These are phyloP conservation scores for Aphelinus certus DNA, from an alignment of 1,140 invertebrate species.

Conservation along the genomic window DNA sequence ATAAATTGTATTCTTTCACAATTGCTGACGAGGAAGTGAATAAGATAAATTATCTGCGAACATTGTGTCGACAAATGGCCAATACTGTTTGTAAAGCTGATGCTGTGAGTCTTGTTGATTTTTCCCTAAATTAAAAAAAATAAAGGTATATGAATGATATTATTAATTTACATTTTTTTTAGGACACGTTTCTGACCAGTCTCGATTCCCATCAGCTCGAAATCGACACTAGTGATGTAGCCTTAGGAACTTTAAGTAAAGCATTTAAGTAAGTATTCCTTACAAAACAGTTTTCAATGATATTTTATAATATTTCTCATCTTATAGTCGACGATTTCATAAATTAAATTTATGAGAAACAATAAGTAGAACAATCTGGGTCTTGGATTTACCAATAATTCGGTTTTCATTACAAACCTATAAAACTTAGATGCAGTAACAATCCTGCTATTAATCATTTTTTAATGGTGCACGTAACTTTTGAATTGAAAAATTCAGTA, in stretches of 20 bases:
- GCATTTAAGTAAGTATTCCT: constrained; percentile 74
- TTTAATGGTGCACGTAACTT: constrained; percentile 9
- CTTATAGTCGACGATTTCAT: no score
- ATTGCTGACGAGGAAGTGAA: constrained; percentile 82
- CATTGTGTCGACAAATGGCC: constrained; percentile 88
- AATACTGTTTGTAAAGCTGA: constrained; percentile 85
- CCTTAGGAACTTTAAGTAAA: constrained; percentile 84
- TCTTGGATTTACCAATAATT: no score
- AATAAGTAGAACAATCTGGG: no score
- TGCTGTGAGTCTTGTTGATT: constrained; percentile 70
- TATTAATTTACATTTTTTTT: constrained; percentile 48
- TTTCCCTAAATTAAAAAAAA: not conserved
- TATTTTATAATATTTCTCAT: not conserved
- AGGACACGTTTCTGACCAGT: constrained; percentile 81
- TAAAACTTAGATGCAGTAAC: constrained; percentile 3
- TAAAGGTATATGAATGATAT: not conserved
- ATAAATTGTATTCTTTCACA: constrained; percentile 87
- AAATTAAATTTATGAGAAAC: no score
- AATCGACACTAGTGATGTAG: constrained; percentile 85
- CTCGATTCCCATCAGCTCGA: constrained; percentile 83
- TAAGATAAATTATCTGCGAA: constrained; percentile 82
- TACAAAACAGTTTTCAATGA: constrained; percentile 1
- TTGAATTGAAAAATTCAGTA: not conserved
- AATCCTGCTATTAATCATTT: not conserved
- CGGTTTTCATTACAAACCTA: not conserved